These are phyloP conservation scores for Brevimyrus niger DNA, from an alignment of 2,113 vertebrate species.

Conservation along the genomic window DNA sequence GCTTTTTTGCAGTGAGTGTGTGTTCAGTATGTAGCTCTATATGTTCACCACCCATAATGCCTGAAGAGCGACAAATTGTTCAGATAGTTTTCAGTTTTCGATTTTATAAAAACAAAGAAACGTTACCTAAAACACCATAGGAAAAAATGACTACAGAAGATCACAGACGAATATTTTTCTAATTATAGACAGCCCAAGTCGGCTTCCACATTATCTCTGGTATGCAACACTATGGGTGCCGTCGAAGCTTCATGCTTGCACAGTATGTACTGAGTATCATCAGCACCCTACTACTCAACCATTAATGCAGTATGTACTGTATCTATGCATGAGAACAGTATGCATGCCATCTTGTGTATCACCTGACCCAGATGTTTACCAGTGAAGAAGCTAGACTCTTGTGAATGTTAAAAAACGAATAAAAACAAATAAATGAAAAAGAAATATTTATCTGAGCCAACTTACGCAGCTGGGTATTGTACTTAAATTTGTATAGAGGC, in stretches of 20 bases:
- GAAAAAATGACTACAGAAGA: neutral
- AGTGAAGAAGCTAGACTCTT: neutral
- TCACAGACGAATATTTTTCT: neutral
- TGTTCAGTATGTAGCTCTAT: neutral
- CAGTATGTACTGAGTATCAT: neutral
- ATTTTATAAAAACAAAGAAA: neutral
- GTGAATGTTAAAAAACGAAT: neutral
- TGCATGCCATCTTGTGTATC: neutral
- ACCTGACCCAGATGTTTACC: neutral
- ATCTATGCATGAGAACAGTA: neutral
- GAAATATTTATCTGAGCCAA: neutral
- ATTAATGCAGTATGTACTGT: neutral
- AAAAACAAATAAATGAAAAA: neutral
- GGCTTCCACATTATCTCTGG: neutral
- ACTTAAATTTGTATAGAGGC: neutral
- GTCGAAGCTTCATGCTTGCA: neutral
- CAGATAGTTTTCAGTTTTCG: neutral
- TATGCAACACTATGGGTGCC: neutral
- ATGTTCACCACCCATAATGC: neutral
- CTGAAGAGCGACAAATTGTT: neutral
- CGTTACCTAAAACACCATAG: neutral
- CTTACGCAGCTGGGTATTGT: neutral
- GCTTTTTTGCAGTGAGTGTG: neutral
- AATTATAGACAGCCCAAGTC: neutral
- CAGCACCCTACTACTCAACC: neutral